phyloP scores from a whole-genome alignment of 2,113 vertebrate genomes.

The Brienomyrus longianalis region DNA sequence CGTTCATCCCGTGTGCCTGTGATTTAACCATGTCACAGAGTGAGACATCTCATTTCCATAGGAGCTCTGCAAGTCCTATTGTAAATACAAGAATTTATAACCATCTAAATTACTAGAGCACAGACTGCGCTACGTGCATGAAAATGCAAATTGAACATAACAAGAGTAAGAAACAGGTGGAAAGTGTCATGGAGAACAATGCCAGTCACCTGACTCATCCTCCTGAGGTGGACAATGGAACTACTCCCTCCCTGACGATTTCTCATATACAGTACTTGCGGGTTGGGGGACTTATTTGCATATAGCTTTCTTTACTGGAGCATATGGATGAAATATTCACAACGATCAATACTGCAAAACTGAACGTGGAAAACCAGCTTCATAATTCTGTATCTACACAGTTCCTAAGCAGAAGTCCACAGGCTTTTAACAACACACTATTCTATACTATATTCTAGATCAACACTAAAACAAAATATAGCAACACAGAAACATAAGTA shows the following conservation, averaged over 20 bases:
- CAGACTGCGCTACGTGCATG: neutral
- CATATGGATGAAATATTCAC: neutral
- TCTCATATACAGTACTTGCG: neutral
- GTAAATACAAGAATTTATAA: neutral
- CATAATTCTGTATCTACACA: neutral
- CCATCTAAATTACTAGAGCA: neutral
- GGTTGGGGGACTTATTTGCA: neutral
- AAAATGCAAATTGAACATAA: neutral
- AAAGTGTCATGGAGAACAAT: neutral
- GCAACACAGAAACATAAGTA: neutral
- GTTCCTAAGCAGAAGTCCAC: neutral
- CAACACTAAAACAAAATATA: neutral
- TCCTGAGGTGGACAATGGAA: neutral
- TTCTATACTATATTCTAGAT: neutral
- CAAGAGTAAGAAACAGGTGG: neutral
- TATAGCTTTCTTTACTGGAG: neutral
- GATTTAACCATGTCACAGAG: neutral
- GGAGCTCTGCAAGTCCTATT: neutral
- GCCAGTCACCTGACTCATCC: neutral
- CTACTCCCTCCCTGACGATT: neutral
- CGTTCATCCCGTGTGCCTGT: slow-evolving; percentile 82
- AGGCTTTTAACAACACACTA: neutral
- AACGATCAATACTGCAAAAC: neutral
- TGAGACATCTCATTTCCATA: neutral
- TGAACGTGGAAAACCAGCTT: neutral